phyloP scores from a whole-genome alignment of 35 echinoderm and acorn worm species.

The Lytechinus variegatus region DNA sequence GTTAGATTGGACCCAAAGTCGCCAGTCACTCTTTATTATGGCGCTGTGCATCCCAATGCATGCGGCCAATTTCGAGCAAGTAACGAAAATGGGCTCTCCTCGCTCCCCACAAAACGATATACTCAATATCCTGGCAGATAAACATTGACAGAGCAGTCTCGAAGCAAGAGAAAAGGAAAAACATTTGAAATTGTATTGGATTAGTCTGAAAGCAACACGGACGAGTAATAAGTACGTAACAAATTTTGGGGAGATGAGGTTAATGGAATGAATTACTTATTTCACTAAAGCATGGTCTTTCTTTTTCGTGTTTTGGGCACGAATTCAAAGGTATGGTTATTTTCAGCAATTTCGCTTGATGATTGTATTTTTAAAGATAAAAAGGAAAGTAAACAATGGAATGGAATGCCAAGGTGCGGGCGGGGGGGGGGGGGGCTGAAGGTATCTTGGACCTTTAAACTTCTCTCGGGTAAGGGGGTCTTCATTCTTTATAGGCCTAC shows the following conservation, averaged over 20 bases:
- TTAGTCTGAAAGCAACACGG: slow-evolving; percentile 10
- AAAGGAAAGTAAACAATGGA: neutral
- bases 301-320: neutral
- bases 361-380: neutral
- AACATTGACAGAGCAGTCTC: slow-evolving; percentile 28
- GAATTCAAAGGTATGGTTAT: neutral
- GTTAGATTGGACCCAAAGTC: slow-evolving; percentile 39
- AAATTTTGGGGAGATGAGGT: neutral
- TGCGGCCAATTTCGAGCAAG: slow-evolving; percentile 19
- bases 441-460: neutral
- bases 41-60: slow-evolving; percentile 30
- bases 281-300: neutral
- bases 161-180: slow-evolving; percentile 6
- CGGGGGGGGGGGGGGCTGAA: neutral
- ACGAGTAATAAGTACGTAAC: slow-evolving; percentile 12
- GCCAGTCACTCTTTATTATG: slow-evolving; percentile 44
- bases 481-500: neutral
- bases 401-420: neutral
- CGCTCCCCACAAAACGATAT: slow-evolving; percentile 35
- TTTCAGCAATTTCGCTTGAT: neutral
- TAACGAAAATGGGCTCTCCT: slow-evolving; percentile 39
- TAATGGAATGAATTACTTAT: neutral
- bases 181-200: slow-evolving; percentile 6
- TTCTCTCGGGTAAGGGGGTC: neutral
- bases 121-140: slow-evolving; percentile 30